Base-by-base conservation (phyloP, 2,888 invertebrate genomes). In the Oscheius onirici region DNA sequence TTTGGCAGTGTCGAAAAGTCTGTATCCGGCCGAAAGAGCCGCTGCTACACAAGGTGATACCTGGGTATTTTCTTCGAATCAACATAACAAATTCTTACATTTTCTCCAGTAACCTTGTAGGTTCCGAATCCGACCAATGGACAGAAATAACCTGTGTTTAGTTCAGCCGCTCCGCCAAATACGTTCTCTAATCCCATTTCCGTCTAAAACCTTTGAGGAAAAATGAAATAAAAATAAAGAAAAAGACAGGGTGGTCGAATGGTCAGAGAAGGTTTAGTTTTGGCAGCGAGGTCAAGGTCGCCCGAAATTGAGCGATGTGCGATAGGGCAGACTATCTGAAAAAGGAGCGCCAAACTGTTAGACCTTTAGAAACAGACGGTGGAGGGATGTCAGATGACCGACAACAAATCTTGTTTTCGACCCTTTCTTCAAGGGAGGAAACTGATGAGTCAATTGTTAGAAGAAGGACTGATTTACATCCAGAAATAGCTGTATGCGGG, bases 81-180 rank as follows among this genome's bases (percentile, higher is more conserved):
- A 44, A 44, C 10, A 3, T 71, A 71, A 61, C 20, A n/a, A 24
- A 41, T 11, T 26, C 57, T 22, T 58, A 70, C 72, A 20, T 24
- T 44, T n/a, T 76, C 71, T 67, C 78, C 81, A 20, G 57, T 58
- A 5, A 79, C 71, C 73, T 86, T 86, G 68, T 86, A 87, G 6
- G 87, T 87, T 57, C 87, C 87, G 41, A 87, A 79, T 10, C 87
- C 87, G 43, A 87, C 74, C 17, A 87, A 68, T 6, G 87, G 87
- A 58, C 87, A 84, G 58, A 71, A 54, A 58, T 78, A 69, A 20
- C 86, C 86, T 15, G 79, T 73, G 73, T 83, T 82, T 26, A 86
- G 73, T 40, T 69, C 66, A 10, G 54, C 22, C 11, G 76, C 66
- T 22, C 82, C 80, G 24, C 82, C 80, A 2, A 49, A 34, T 8